Percentiles rank a stretch among this genome's conserved stretches.
Evolutionary conservation across 2,888 invertebrate species (phyloP).

Genomic region (Lysandra bellargus): DNA sequence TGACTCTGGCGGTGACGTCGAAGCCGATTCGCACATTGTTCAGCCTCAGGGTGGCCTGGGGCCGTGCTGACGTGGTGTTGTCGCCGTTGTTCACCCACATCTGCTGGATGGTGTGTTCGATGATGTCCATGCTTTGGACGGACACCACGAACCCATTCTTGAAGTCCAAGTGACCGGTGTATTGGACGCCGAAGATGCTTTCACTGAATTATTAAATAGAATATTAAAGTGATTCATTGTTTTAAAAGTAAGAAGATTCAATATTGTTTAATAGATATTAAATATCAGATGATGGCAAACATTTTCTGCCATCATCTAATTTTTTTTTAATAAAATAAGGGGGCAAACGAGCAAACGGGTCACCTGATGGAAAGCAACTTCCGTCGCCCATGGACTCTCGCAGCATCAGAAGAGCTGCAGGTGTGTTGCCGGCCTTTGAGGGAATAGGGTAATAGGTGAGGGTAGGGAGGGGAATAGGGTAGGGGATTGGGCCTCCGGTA

Average conservation of each 20-base stretch:
- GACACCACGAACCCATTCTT: conserved; percentile 59
- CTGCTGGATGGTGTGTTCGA: conserved; percentile 50
- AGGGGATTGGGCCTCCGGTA: too few species aligned
- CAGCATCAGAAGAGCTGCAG: too few species aligned
- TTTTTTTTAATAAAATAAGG: too few species aligned
- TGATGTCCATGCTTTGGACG: conserved; percentile 54
- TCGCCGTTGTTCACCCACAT: conserved; percentile 49
- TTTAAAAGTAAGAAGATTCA: background rate
- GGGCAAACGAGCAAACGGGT: too few species aligned
- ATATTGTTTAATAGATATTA: too few species aligned
- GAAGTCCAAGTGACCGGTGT: conserved; percentile 50
- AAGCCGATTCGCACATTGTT: conserved; percentile 55
- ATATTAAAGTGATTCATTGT: background rate
- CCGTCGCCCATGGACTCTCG: too few species aligned
- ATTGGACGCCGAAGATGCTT: conserved; percentile 45
- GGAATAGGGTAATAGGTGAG: too few species aligned
- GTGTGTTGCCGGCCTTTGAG: too few species aligned
- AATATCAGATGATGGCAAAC: too few species aligned
- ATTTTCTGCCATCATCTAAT: too few species aligned
- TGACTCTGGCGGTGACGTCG: conserved; percentile 51
- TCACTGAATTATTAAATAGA: conserved; percentile 48
- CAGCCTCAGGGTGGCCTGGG: conserved; percentile 53
- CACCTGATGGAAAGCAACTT: too few species aligned
- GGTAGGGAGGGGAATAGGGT: too few species aligned
- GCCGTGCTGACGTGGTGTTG: conserved; percentile 46